Evolutionary conservation across 2,113 vertebrate species (phyloP).

Genomic region (Protobothrops flavoviridis): DNA sequence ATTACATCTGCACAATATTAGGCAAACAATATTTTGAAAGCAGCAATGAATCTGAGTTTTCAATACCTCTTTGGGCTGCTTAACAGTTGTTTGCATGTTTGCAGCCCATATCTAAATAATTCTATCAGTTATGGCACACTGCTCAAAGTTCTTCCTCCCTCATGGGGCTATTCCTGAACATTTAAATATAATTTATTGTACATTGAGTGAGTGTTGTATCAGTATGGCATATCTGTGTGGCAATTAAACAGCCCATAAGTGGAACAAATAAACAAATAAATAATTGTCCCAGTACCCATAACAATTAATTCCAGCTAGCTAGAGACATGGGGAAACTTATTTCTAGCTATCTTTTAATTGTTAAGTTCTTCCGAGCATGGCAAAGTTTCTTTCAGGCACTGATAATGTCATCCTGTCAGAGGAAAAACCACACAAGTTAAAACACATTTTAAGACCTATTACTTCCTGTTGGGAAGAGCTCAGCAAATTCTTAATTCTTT

Average conservation of each 20-base stretch:
- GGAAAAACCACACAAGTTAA: neutral
- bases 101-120: neutral
- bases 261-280: conserved; percentile 19
- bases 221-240: neutral
- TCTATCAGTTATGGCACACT: neutral
- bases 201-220: neutral
- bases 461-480: neutral
- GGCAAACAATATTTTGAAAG: neutral
- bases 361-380: conserved; percentile 18
- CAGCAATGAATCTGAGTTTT: neutral
- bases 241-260: conserved; percentile 15
- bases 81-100: neutral
- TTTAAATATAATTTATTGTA: neutral
- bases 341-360: conserved; percentile 34
- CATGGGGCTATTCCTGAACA: neutral
- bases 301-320: conserved; percentile 25
- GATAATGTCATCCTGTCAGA: conserved; percentile 11
- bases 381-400: neutral
- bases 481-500: neutral
- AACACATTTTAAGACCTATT: neutral
- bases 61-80: neutral
- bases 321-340: conserved; percentile 9
- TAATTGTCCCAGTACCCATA: conserved; percentile 23
- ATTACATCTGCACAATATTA: neutral
- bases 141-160: neutral